phyloP scores from a whole-genome alignment of 1,140 invertebrate genomes.

The Saxidomus purpurata region DNA sequence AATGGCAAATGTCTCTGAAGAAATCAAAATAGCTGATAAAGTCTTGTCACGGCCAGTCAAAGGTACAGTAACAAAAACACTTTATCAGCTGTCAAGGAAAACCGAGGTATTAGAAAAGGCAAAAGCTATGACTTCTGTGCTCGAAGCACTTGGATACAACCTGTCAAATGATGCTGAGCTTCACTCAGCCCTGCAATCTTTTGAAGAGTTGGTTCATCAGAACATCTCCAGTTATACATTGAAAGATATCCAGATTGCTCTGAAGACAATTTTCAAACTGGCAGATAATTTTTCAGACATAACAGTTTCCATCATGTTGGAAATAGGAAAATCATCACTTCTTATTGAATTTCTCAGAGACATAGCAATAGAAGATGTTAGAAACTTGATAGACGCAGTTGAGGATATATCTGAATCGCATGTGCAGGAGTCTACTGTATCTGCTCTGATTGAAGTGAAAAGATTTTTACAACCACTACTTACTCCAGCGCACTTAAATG shows the following conservation, averaged over 20 bases:
- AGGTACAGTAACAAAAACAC: neutral
- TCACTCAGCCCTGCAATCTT: neutral
- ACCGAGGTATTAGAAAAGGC: neutral
- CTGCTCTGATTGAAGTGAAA: conserved; percentile 59
- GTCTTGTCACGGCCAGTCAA: neutral
- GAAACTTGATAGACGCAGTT: conserved; percentile 65
- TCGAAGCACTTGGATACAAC: conserved; percentile 1
- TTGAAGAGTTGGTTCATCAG: neutral
- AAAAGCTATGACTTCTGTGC: neutral
- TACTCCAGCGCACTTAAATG: neutral
- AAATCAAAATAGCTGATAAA: neutral
- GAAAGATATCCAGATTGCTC: neutral
- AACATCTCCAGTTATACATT: neutral
- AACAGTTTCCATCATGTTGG: neutral
- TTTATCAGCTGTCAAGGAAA: conserved; percentile 8
- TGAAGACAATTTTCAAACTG: neutral
- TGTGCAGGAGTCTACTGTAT: conserved; percentile 65
- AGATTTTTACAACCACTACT: conserved; percentile 46
- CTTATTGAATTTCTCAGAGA: conserved; percentile 63
- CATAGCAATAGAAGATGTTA: conserved; percentile 48
- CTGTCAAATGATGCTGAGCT: neutral
- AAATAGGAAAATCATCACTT: neutral
- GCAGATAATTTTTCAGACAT: neutral
- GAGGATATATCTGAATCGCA: conserved; percentile 66
- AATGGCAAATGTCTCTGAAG: conserved; percentile 1